These are phyloP conservation scores for Tamias sibiricus DNA, from an alignment of 2,113 vertebrate genomes.

Conservation along the genomic window DNA sequence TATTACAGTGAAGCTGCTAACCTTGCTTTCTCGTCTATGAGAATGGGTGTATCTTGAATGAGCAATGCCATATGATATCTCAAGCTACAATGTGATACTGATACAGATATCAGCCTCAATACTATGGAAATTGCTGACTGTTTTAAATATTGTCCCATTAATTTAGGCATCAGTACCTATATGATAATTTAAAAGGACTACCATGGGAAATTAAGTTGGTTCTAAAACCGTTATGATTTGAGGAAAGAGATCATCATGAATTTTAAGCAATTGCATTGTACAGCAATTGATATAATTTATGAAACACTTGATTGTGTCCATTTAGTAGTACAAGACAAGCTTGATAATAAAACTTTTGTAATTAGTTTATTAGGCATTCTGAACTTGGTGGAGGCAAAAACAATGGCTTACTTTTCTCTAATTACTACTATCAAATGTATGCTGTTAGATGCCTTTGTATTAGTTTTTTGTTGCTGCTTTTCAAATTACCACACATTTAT, in stretches of 20 bases:
- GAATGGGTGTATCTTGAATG: background rate
- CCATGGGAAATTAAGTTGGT: background rate
- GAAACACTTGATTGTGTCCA: constrained; percentile 32
- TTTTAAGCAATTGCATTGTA: constrained; percentile 30
- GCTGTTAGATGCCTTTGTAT: background rate
- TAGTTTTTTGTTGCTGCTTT: background rate
- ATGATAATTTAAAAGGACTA: constrained; percentile 2
- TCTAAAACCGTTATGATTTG: constrained; percentile 33
- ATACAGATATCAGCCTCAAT: background rate
- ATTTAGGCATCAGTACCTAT: background rate
- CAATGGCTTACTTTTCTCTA: constrained; percentile 24
- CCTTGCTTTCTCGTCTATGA: background rate
- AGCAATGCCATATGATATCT: background rate
- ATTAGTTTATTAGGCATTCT: constrained; percentile 49
- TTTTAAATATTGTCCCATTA: constrained; percentile 33
- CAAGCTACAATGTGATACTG: background rate
- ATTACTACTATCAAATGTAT: background rate
- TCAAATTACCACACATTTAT: background rate
- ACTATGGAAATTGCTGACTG: background rate
- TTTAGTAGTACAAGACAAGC: background rate
- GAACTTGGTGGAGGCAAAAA: constrained; percentile 16
- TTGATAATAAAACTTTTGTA: constrained; percentile 15
- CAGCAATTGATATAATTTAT: constrained; percentile 19
- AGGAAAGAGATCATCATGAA: background rate
- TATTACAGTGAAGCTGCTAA: background rate